Evolutionary conservation across 2,888 invertebrate species (phyloP), one percentile per base, ranked within the genome.

Genomic region (Axea sp.): DNA sequence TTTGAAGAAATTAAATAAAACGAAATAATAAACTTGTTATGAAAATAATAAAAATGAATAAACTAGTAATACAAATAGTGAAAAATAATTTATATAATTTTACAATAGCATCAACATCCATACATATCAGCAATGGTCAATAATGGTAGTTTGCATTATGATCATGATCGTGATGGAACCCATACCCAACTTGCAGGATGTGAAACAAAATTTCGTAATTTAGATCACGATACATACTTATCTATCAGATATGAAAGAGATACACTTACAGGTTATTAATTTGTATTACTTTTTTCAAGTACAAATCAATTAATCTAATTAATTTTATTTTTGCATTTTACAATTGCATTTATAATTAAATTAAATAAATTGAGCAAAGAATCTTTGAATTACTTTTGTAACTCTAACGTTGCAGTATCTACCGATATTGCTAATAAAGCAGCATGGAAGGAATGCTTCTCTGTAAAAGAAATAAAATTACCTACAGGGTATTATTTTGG

Each of bases 71-170:
- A n/a, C n/a, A n/a, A n/a, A n/a, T n/a, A n/a, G n/a, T n/a, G n/a
- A n/a, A n/a, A n/a, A n/a, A n/a, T n/a, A n/a, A n/a, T n/a, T n/a
- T n/a, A n/a, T n/a, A n/a, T n/a, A n/a, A n/a, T n/a, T n/a, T n/a
- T n/a, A n/a, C n/a, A n/a, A n/a, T 88, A 98, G 98, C 99, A 99
- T 88, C 95, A 96, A 84, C 99, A 99, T 90, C 99, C 99, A 0
- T 99, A 96, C 88, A 93, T 99, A 81, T 98, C 98, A 55, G 97
- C 96, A 1, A 99, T 99, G 98, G 92, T 99, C 1, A 98, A 97
- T 88, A 99, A 99, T 88, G 99, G 99, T 8, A 91, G 94, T 1
- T 89, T 96, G 72, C 94, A 94, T 85, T 99, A 99, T 88, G 99
- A 99, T 88, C 99, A 99, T 88, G 99, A 99, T 86, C 90, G 95